Percentiles rank a stretch among this genome's conserved stretches.
Evolutionary conservation across 2,888 invertebrate genomes (phyloP).

Genomic region (Apocheima hispidaria): DNA sequence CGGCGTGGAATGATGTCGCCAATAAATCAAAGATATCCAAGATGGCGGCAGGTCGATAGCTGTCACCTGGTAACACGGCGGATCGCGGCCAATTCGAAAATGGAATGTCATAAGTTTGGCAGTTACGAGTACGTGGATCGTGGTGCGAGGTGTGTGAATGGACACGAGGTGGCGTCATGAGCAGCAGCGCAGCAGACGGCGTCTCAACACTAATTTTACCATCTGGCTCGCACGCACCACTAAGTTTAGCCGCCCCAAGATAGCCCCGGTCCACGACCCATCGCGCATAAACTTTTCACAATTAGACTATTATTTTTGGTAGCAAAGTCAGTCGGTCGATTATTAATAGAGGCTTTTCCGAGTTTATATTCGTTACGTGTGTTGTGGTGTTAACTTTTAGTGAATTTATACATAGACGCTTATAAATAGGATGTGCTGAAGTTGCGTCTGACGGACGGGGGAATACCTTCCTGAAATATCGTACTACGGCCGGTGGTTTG

Average conservation of each 20-base stretch:
- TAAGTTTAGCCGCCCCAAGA: conserved; percentile 87
- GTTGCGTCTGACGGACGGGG: conserved; percentile 86
- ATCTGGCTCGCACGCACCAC: conserved; percentile 85
- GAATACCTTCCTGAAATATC: conserved; percentile 87
- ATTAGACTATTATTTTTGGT: conserved; percentile 88
- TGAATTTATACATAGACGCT: conserved; percentile 87
- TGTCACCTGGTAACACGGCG: conserved; percentile 66
- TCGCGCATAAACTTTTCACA: conserved; percentile 87
- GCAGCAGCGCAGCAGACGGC: conserved; percentile 80
- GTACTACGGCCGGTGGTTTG: conserved; percentile 84
- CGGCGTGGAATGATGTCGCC: conserved; percentile 28
- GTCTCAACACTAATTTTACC: conserved; percentile 85
- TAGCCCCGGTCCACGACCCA: conserved; percentile 86
- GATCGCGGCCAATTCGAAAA: conserved; percentile 66
- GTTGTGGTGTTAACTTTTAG: conserved; percentile 87
- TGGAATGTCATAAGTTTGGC: conserved; percentile 85
- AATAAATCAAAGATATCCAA: conserved; percentile 53
- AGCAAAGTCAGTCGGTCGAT: conserved; percentile 87
- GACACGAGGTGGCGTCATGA: conserved; percentile 76
- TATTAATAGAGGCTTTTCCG: conserved; percentile 87
- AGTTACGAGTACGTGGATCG: conserved; percentile 66
- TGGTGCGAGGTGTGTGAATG: conserved; percentile 79
- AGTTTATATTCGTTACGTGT: conserved; percentile 87
- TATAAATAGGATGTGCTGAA: conserved; percentile 86
- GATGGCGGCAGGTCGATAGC: conserved; percentile 49